Conservation (phyloP, 2,797 vertebrate genomes). For the Danio jaintianensis region DNA sequence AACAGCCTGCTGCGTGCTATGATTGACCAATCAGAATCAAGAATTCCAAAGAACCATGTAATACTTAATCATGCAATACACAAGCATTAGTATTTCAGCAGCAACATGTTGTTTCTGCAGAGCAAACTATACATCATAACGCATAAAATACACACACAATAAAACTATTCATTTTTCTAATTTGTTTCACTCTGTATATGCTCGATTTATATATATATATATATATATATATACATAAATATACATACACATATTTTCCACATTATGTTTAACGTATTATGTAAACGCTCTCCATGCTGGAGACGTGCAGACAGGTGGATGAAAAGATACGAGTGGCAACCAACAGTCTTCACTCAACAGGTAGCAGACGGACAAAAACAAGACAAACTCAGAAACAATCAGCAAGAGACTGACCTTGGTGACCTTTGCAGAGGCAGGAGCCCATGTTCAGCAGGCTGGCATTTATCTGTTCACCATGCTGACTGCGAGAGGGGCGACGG, state of each 20-base stretch:
- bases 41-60: background rate
- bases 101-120: background rate
- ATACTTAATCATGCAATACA: background rate
- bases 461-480: conserved; percentile 83
- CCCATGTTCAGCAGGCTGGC: conserved; percentile 76
- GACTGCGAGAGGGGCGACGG: conserved; percentile 57
- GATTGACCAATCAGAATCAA: background rate
- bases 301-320: conserved; percentile 36
- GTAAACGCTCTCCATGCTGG: background rate
- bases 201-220: no score
- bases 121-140: background rate
- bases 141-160: background rate
- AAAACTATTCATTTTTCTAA: background rate
- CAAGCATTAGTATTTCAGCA: background rate
- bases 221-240: no score
- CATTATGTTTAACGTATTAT: background rate
- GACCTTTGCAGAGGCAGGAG: conserved; percentile 83
- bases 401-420: conserved; percentile 80
- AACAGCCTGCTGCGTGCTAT: background rate
- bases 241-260: background rate
- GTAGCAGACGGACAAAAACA: conserved; percentile 25
- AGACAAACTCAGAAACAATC: conserved; percentile 31
- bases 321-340: conserved; percentile 17
- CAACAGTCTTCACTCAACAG: conserved; percentile 11
- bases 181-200: background rate